Evolutionary conservation across 2,888 invertebrate genomes (phyloP), one percentile per base, ranked within the genome.

Genomic region (Rhagium mordax): DNA sequence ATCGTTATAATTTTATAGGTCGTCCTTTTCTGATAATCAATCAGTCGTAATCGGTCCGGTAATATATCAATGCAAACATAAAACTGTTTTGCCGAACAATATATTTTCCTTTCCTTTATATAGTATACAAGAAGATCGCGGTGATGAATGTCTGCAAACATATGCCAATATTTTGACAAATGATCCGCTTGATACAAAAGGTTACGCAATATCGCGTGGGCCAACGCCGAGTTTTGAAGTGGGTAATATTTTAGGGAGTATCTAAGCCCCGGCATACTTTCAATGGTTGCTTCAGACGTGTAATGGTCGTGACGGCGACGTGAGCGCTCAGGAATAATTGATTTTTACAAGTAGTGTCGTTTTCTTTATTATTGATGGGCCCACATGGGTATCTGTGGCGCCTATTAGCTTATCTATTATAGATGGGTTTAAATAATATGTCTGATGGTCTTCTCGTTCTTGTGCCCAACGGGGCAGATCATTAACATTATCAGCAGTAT

Each of bases 131-230:
- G 66, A 66, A 60, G 66, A 71, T 67, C 66, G 47, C 33, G 20
- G 20, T 62, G 68, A 72, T 72, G 62, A 72, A 72, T 72, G 72
- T 57, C 69, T 57, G 64, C 57, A 69, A 72, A 72, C 69, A 72
- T 68, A 69, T 64, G 72, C 65, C 65, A 69, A 69, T 72, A 72
- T 72, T 72, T 72, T 72, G 72, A 72, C 69, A 72, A 72, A 72
- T 69, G 72, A 70, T 71, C 47, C 68, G 71, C 27, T 24, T 24
- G 24, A 49, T 51, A 48, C 41, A 51, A 64, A 49, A 51, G 24
- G 27, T 27, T 64, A 59, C 59, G 59, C 16, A 33, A 18, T 24
- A 59, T 59, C 27, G 8, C 8, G 49, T 8, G 6, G 27, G 48
- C 64, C 64, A 49, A 49, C 27, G 27, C 15, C n/a, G 10, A 41